Base-by-base conservation (phyloP, 2,113 vertebrate species). In the Nicator chloris region DNA sequence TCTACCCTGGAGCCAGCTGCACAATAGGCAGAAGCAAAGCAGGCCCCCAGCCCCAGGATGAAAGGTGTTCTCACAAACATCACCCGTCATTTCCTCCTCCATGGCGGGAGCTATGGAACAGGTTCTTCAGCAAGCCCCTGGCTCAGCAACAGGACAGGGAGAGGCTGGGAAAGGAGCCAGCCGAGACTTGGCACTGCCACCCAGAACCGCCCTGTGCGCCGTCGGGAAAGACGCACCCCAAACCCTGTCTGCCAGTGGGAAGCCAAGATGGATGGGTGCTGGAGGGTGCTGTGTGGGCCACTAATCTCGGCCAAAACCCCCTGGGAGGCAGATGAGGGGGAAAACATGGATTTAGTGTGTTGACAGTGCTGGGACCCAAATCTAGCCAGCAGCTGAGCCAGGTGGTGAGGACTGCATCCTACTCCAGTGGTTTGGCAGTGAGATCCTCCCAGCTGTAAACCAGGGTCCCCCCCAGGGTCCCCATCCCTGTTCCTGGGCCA, bases 341-440 rank as follows among this genome's bases (percentile, higher is more conserved):
- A 83, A 92, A 93, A 70, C 2, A 1, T 13, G 15, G 18, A 77
- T 81, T 80, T 63, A 65, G 37, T 18, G 33, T 2, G 1, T 42
- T 78, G 39, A 57, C 10, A 28, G 42, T 6, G 33, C 8, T 78
- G 35, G 47, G 44, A 83, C 44, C 16, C 75, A 82, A 65, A 71
- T 59, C 47, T 24, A 57, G 24, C 9, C 63, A 18, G 47, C 42
- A 68, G 54, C 59, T 60, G 28, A 88, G 75, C 30, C 76, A 63
- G 28, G 53, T 49, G 39, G 33, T 51, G 60, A 59, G 50, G 33
- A n/a, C 26, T 90, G 28, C 37, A 72, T 37, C 45, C 28, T 2
- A 2, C 28, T 60, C 26, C 0, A 0, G 19, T 51, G 35, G 7
- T 21, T 22, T 1, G 0, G 49, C 0, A 0, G 24, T 10, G 10